Conservation (phyloP, 1,140 invertebrate genomes). For the Drosophila murphyi region DNA sequence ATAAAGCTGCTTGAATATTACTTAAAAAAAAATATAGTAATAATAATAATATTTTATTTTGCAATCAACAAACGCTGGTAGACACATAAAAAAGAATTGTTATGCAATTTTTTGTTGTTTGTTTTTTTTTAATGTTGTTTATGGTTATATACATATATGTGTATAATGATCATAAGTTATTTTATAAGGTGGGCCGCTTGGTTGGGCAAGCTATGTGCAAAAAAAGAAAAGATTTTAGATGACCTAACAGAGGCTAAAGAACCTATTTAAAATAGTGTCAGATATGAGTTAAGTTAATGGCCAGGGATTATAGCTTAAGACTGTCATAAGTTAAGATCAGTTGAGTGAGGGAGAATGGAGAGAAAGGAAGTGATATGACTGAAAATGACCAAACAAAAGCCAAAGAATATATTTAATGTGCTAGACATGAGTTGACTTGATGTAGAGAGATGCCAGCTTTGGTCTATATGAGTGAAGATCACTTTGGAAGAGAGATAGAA, state of each 20-base stretch:
- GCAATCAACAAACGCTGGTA: conserved; percentile 46
- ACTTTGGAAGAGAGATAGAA: neutral
- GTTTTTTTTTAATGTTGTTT: conserved; percentile 52
- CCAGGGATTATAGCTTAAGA: neutral
- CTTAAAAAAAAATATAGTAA: conserved; percentile 30
- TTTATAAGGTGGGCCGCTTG: conserved; percentile 48
- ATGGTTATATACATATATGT: conserved; percentile 40
- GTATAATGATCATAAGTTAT: conserved; percentile 22
- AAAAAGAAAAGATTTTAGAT: neutral
- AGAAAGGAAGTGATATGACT: too few relatives aligned
- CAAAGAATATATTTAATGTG: conserved; percentile 18
- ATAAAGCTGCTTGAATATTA: conserved; percentile 51
- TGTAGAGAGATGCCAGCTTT: neutral
- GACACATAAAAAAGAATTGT: conserved; percentile 79
- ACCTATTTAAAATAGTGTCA: conserved; percentile 8
- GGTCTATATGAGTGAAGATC: neutral
- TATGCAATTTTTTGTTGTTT: conserved; percentile 65
- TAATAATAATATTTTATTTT: conserved; percentile 57
- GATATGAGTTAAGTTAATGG: neutral
- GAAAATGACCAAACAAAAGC: conserved; percentile 3
- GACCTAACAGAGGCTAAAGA: conserved; percentile 28
- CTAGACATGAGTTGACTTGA: neutral
- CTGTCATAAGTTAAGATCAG: neutral
- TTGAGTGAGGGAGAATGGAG: too few relatives aligned
- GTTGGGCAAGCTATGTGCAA: conserved; percentile 14